Evolutionary conservation across 2,797 vertebrate species (phyloP), one percentile per base, ranked within the genome.

Genomic region (Apodemus agrarius): DNA sequence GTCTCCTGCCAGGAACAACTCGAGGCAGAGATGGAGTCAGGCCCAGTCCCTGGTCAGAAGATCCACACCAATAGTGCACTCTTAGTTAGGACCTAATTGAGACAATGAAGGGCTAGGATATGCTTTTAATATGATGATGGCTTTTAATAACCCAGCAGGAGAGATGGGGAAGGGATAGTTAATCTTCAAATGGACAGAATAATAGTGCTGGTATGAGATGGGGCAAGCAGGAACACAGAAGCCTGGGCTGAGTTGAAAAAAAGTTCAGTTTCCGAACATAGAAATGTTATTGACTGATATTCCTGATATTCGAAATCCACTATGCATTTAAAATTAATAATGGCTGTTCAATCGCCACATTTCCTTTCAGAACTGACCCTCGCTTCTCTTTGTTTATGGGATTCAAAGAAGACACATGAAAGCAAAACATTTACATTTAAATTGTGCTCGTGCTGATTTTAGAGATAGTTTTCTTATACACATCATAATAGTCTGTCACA

Each of bases 361-460:
- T 82, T 9, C 22, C 12, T 96, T 94, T 78, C 17, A 94, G 9
- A 24, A n/a, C 74, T 97, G n/a, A 74, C 8, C 11, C 52, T 8
- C 2, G 0, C 3, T 80, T 59, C 12, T 67, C 6, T 34, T 93
- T 88, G 69, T 92, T 83, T 83, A 90, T 12, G 63, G 52, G n/a
- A 94, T 89, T 91, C 59, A 83, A 94, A 90, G 82, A 80, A 67
- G 65, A 84, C 75, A 65, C n/a, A 90, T 75, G n/a, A 69, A 88
- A 89, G 12, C n/a, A 65, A 90, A 92, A 5, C 31, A 82, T 88
- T 96, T 88, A 72, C 26, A 74, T 95, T 87, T 95, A 91, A 94
- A 93, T 81, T 93, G 37, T 80, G 40, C 29, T 75, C 26, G 61
- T 93, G 34, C 40, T 79, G n/a, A 85, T 91, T 94, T 97, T 93